phyloP scores from a whole-genome alignment of 1,140 invertebrate species.

The Drosophila nannoptera region DNA sequence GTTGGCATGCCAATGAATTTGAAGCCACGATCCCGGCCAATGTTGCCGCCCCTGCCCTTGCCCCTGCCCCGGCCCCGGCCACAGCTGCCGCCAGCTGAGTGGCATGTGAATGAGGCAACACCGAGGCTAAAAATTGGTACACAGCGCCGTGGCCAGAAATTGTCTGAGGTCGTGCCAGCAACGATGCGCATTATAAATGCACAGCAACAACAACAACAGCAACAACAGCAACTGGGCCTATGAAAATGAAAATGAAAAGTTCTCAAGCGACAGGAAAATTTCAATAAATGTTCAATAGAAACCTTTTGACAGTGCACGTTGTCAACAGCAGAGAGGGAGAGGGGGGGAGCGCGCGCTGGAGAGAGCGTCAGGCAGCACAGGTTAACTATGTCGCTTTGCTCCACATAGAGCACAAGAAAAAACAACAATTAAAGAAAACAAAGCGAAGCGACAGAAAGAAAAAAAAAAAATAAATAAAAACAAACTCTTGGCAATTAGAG shows the following conservation, averaged over 20 bases:
- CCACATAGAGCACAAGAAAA: slow-evolving; percentile 31
- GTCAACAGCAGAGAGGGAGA: slow-evolving; percentile 1
- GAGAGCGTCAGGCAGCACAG: slow-evolving; percentile 4
- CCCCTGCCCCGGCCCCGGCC: not conserved
- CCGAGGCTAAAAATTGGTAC: slow-evolving; percentile 39
- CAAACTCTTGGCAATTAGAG: slow-evolving; percentile 44
- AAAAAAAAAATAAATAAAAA: slow-evolving; percentile 19
- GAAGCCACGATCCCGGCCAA: slow-evolving; percentile 38
- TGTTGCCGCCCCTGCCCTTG: slow-evolving; percentile 13
- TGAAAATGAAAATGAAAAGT: slow-evolving; percentile 70
- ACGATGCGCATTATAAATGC: slow-evolving; percentile 65
- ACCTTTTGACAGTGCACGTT: slow-evolving; percentile 62
- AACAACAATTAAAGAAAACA: slow-evolving; percentile 16
- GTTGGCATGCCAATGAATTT: slow-evolving; percentile 52
- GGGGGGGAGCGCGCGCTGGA: not conserved
- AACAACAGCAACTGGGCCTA: slow-evolving; percentile 12
- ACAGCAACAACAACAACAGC: slow-evolving; percentile 26
- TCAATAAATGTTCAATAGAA: slow-evolving; percentile 29
- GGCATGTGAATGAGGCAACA: slow-evolving; percentile 65
- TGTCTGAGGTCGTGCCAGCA: slow-evolving; percentile 73
- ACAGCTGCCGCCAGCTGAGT: slow-evolving; percentile 45
- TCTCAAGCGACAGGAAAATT: slow-evolving; percentile 52
- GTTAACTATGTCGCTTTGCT: slow-evolving; percentile 31
- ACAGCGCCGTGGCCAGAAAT: slow-evolving; percentile 51
- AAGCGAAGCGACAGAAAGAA: slow-evolving; percentile 31